phyloP scores from a whole-genome alignment of 1,140 invertebrate species.

The Oreohelix idahoensis region DNA sequence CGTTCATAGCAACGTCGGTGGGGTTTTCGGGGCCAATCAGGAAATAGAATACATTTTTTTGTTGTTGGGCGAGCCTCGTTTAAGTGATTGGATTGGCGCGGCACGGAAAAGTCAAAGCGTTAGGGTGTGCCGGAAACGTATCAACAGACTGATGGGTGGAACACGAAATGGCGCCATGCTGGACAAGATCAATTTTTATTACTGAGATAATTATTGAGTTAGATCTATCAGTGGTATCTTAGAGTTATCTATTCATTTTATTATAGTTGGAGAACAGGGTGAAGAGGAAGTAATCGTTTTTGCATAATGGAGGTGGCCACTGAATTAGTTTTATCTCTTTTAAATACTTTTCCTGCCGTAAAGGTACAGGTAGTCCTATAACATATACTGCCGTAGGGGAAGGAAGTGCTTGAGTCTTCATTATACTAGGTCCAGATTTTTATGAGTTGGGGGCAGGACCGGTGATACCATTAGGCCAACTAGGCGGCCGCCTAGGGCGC shows the following conservation, averaged over 20 bases:
- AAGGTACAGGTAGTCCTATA: too few relatives aligned
- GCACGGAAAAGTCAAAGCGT: neutral
- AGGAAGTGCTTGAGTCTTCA: too few relatives aligned
- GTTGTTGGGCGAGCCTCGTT: neutral
- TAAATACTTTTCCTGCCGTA: too few relatives aligned
- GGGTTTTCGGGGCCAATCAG: neutral
- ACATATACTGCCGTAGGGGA: too few relatives aligned
- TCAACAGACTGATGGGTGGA: neutral
- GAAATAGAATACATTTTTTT: neutral
- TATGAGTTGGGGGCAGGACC: too few relatives aligned
- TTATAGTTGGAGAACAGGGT: too few relatives aligned
- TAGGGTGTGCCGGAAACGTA: neutral
- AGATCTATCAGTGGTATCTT: neutral
- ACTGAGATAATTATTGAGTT: neutral
- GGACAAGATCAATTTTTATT: neutral
- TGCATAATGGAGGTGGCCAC: too few relatives aligned
- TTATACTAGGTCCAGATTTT: too few relatives aligned
- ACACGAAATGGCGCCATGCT: neutral
- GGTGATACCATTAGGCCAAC: too few relatives aligned
- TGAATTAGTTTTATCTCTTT: too few relatives aligned
- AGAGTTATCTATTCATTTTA: neutral
- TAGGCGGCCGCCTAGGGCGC: too few relatives aligned
- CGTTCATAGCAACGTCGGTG: neutral
- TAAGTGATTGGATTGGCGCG: neutral
- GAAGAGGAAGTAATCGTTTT: too few relatives aligned